Base-by-base conservation (phyloP, 2,888 invertebrate species). In the Apotomis betuletana region DNA sequence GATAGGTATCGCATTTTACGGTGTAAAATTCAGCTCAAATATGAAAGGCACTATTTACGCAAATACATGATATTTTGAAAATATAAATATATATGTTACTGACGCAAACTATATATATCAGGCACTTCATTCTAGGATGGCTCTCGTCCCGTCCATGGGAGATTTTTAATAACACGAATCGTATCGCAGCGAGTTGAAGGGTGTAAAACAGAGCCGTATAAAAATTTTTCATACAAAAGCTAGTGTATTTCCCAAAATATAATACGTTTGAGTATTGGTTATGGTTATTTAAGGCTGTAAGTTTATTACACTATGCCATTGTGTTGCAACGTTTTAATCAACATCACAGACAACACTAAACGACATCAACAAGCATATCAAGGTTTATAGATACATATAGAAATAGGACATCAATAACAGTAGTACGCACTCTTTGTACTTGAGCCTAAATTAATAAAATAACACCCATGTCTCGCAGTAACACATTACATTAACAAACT, bases 221-320 rank as follows among this genome's bases (percentile, higher is more conserved):
- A 67, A 70, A 67, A 71, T 57, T 67, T 67, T 71, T 57, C 9
- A 61, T 57, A 67, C 41, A 67, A 67, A 71, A 67, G 57, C 61
- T 51, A 61, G 57, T 44, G 46, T 5, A 44, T 61, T 57, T 62
- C 36, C 61, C 57, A 67, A 60, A 67, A 67, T 65, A 58, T 54
- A 70, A 61, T 60, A 55, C 36, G 77, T 87, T 81, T 84, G 88
- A 88, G 88, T 88, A 88, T 88, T 88, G 83, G 85, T 83, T 85
- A 86, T 85, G 84, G 87, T 86, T 86, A 87, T 88, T 89, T 88
- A 86, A 89, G 85, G 85, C 85, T 86, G 80, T 84, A 86, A 85
- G 85, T 89, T 88, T 88, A 87, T 88, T 84, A 84, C 85, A 79
- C 83, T 85, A 82, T 81, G 83, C 83, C 75, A 76, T 77, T 79